Evolutionary conservation across 1,140 invertebrate genomes (phyloP), one percentile per base, ranked within the genome.

Genomic region (Octopus bimaculoides): DNA sequence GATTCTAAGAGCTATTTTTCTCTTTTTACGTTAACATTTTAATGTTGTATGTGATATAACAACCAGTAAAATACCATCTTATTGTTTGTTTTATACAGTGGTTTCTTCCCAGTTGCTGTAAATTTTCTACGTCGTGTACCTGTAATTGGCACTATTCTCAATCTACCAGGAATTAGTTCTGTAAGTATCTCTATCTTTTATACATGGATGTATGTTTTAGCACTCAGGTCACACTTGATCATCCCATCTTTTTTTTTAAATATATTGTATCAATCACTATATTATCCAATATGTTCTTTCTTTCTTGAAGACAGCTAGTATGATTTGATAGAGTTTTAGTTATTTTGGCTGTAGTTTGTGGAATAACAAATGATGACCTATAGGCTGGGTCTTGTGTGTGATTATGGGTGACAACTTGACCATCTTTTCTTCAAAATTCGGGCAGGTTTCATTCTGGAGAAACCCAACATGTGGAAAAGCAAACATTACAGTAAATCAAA

Each of bases 51-150:
- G 10, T 66, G 12, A 66, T 66, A 66, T 66, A 66, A 74, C 26
- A 41, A 41, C 26, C 26, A 56, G 10, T 12, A 71, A 75, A 75
- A 54, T 71, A 41, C 26, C 54, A 77, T 20, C 41, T 41, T 76
- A n/a, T 71, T 79, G n/a, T 81, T 77, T 80, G 85, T 83, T 79
- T 83, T 83, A 89, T 89, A 88, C 85, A 93, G 93, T 88, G 93
- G 93, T 52, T 94, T 94, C 85, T 91, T 94, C 85, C 93, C 93
- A 52, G 92, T 93, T 75, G 92, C 91, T 69, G 89, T 94, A n/a
- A 93, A 92, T 85, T 93, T 94, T 86, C 86, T 94, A 77, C 86
- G 92, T 84, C 86, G 93, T 83, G 89, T 94, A 80, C 93, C 93
- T 78, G 90, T 93, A 26, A 85, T 94, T 79, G 93, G 93, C 69